phyloP scores from a whole-genome alignment of 2,888 invertebrate genomes.

The Drosophila infuscata region DNA sequence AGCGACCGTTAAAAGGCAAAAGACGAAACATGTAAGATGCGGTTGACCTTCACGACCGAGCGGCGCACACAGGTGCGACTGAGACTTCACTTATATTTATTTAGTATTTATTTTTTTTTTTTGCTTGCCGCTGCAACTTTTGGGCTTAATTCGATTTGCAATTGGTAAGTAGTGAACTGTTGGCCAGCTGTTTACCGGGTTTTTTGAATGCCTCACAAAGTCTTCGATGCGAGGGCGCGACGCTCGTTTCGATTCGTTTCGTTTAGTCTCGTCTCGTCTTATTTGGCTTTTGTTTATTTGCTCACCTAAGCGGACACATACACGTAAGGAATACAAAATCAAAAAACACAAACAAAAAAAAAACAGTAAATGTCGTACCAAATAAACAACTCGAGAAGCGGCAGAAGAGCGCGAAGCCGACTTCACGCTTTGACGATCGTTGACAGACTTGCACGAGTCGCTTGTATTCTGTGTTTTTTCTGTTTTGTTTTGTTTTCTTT shows the following conservation, averaged over 20 bases:
- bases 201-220: constrained; percentile 39
- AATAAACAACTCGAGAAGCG: constrained; percentile 23
- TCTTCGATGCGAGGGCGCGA: constrained; percentile 13
- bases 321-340: constrained; percentile 52
- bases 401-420: constrained; percentile 31
- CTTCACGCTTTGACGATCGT: constrained; percentile 73
- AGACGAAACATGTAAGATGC: constrained; percentile 71
- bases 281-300: constrained; percentile 12
- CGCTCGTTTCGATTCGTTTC: constrained; percentile 28
- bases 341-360: not conserved
- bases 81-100: constrained; percentile 1
- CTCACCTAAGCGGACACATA: constrained; percentile 3
- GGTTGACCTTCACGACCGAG: constrained; percentile 66
- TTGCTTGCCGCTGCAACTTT: constrained; percentile 18
- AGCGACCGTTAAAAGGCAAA: constrained; percentile 30
- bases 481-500: not conserved
- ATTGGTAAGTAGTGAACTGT: constrained; percentile 42
- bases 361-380: constrained; percentile 30
- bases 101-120: not conserved
- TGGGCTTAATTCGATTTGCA: constrained; percentile 61
- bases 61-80: constrained; percentile 9
- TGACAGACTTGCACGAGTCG: constrained; percentile 63
- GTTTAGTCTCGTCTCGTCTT: constrained; percentile 19
- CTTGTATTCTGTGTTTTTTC: constrained; percentile 1
- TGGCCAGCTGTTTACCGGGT: constrained; percentile 22